Evolutionary conservation across 2,888 invertebrate genomes (phyloP).

Genomic region (Branchipolynoe longqiensis): DNA sequence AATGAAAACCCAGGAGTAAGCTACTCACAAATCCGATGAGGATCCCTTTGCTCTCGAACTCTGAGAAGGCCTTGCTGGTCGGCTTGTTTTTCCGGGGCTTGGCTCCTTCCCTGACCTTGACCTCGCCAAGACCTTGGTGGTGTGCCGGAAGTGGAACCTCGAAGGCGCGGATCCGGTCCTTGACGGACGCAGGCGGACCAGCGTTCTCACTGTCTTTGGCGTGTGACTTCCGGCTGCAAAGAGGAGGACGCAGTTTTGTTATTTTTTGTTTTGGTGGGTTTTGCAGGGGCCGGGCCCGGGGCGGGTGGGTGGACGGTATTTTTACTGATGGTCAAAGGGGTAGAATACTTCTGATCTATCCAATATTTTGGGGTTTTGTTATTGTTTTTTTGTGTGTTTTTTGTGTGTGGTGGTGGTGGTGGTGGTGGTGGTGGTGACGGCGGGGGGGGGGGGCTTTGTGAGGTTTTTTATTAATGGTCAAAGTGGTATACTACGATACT

Average conservation of each 20-base stretch:
- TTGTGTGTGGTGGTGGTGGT: no score
- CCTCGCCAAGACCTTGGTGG: constrained; percentile 10
- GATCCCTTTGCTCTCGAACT: constrained; percentile 68
- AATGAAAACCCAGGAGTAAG: no score
- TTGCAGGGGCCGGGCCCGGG: not conserved
- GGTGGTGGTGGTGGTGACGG: no score
- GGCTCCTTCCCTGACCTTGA: constrained; percentile 58
- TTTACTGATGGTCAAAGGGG: not conserved
- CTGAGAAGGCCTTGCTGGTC: constrained; percentile 69
- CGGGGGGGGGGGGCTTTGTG: no score
- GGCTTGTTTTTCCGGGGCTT: constrained; percentile 68
- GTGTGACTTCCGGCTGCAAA: constrained; percentile 31
- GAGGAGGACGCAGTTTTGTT: no score
- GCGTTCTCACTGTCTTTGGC: constrained; percentile 19
- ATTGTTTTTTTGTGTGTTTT: no score
- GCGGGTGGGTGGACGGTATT: not conserved
- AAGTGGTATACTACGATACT: no score
- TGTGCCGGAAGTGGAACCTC: constrained; percentile 60
- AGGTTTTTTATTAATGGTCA: no score
- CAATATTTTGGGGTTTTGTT: no score
- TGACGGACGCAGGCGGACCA: constrained; percentile 62
- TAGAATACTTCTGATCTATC: no score
- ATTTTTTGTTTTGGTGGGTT: no score
- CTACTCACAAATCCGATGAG: constrained; percentile 67
- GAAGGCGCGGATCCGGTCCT: constrained; percentile 72